phyloP scores from a whole-genome alignment of 2,113 vertebrate species.

The Leptocoma aspasia region DNA sequence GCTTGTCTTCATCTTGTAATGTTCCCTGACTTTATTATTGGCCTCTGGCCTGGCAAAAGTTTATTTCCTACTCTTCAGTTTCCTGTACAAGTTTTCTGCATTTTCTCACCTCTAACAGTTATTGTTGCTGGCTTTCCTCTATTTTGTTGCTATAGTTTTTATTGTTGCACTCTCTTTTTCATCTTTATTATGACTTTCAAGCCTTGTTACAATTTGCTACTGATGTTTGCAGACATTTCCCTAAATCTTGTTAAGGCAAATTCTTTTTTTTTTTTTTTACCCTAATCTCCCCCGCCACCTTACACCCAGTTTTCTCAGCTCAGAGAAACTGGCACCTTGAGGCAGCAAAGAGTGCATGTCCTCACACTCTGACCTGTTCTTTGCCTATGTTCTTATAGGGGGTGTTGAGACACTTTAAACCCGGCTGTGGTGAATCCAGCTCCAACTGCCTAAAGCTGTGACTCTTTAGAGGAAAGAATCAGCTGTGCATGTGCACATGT shows the following conservation, averaged over 20 bases:
- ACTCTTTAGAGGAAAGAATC: background rate
- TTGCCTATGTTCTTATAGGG: background rate
- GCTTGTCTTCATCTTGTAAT: background rate
- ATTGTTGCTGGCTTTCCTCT: background rate
- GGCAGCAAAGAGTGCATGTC: background rate
- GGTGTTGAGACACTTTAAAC: background rate
- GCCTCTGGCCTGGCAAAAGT: background rate
- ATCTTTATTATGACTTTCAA: background rate
- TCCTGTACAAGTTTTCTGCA: background rate
- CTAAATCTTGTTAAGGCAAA: background rate
- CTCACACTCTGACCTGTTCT: background rate
- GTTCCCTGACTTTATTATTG: background rate
- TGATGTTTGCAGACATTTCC: background rate
- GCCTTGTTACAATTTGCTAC: background rate
- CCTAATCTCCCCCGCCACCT: rapidly evolving
- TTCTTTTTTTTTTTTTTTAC: background rate
- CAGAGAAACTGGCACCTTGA: background rate
- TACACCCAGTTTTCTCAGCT: background rate
- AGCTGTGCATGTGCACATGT: background rate
- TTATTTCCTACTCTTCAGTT: background rate
- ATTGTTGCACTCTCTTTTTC: background rate
- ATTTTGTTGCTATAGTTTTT: background rate
- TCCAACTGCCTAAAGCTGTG: background rate
- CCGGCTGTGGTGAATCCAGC: background rate
- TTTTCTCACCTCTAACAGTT: background rate